Conservation (phyloP, 2,797 vertebrate species). For the Mareca strepera region DNA sequence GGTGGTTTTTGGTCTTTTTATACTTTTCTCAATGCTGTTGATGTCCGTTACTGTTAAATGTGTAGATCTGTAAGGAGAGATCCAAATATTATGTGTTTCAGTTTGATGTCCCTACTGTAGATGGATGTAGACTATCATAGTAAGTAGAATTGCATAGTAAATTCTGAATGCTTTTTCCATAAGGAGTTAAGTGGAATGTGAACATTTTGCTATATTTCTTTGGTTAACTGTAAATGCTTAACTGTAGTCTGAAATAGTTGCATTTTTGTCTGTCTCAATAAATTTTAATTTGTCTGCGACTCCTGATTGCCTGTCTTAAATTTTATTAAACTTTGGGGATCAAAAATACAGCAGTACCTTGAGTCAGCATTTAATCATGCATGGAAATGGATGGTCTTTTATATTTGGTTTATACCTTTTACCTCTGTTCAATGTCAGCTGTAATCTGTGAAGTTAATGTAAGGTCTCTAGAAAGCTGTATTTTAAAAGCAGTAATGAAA, state of each 20-base stretch:
- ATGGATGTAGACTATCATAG: conserved; percentile 75
- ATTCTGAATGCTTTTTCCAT: conserved; percentile 82
- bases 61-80: conserved; percentile 75
- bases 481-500: conserved; percentile 10
- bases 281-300: conserved; percentile 86
- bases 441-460: neutral
- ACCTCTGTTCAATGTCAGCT: neutral
- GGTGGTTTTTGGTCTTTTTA: conserved; percentile 82
- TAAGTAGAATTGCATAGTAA: conserved; percentile 78
- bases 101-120: conserved; percentile 85
- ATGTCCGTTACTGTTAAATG: conserved; percentile 74
- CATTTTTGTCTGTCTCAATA: conserved; percentile 89
- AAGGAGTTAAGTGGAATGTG: conserved; percentile 85
- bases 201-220: conserved; percentile 81
- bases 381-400: neutral
- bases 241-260: conserved; percentile 80
- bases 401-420: neutral
- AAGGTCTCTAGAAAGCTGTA: neutral
- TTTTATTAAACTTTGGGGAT: conserved; percentile 12
- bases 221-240: conserved; percentile 83
- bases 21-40: conserved; percentile 81
- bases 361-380: conserved; percentile 29
- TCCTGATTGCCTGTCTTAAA: conserved; percentile 38
- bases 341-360: neutral
- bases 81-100: conserved; percentile 79